Base-by-base conservation (phyloP, 2,113 vertebrate genomes). In the Trogon surrucura region DNA sequence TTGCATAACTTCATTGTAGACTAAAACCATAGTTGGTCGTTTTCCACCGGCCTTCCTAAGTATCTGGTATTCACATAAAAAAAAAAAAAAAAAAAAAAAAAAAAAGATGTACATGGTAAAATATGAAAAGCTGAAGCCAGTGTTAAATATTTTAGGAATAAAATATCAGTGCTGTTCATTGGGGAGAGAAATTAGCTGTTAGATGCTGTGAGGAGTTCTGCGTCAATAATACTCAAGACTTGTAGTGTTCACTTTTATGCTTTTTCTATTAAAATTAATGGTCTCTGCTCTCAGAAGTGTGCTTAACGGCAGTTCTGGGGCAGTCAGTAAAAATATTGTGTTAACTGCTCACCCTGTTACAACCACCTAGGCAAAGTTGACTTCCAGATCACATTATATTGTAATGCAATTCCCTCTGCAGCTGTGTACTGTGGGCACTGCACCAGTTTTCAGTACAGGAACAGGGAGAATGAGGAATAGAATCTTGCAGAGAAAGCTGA, bases 21-120 rank as follows among this genome's bases (percentile, higher is more conserved):
- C 20, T 36, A 44, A 66, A 73, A 38, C 20, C 1, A 0, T 34
- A 78, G 34, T 8, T 6, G 34, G 4, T 0, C 0, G 26, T 4
- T 62, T 85, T 85, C 38, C 10, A 16, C 7, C 45, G 30, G 11
- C 4, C 26, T 41, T 66, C 41, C 26, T 62, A 36, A 70, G 13
- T 20, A 16, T n/a, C 21, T 67, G 25, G 3, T 25, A n/a, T 27
- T 29, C 20, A 57, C 23, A 26, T 30, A 41, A 41, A 80, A 65
- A 72, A 27, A 70, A 4, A 12, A 60, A 34, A 75, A 5, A 60
- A 34, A 75, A 5, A 41, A 41, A 80, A 65, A 72, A 27, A 70
- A 4, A 12, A 60, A 34, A 75, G 5, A 11, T 13, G 4, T 44
- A 32, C 5, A 8, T 13, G 4, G 34, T 29, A 81, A 65, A 61